Evolutionary conservation across 2,113 vertebrate genomes (phyloP), one percentile per base, ranked within the genome.

Genomic region (Struthio camelus): DNA sequence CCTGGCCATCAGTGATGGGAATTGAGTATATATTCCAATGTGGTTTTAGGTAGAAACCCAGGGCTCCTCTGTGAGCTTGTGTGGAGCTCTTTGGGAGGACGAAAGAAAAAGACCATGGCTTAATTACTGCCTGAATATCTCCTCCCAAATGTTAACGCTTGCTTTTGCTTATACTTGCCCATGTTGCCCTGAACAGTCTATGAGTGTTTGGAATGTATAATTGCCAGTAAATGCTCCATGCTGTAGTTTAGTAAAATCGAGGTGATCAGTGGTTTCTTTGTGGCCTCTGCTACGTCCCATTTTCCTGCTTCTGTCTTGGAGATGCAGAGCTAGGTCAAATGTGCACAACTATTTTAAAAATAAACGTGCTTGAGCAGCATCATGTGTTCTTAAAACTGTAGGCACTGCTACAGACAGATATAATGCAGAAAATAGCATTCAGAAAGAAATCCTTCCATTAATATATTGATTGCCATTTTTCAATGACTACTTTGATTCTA

Each of bases 381-480:
- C 59, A 5, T 50, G 46, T 92, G 75, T 77, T 89, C 62, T 73
- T 85, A 58, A 77, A 66, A 34, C 89, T 94, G 73, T 90, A 64
- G 61, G 38, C 44, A 59, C 85, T 34, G 65, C 65, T 92, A 70
- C 85, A 80, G 48, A 32, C 48, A 69, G 27, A 23, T 65, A 18
- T 48, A 22, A 48, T 48, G 24, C 16, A 92, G n/a, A 69, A 87
- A 87, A 48, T 32, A 53, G 13, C 4, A 69, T 48, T 76, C 0
- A 93, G 4, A 79, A 93, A 94, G 94, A 96, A 93, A 96, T 67
- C 2, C 85, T 95, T 75, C 85, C 25, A 38, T 95, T 78, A 50
- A 56, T 28, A 38, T 8, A 42, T 27, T 0, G 3, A 25, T 14
- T 65, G 23, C 13, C 14, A 28, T 87, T 89, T 87, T 34, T 80